Conservation (phyloP, 1,140 invertebrate species). For the Drosophila lacertosa region DNA sequence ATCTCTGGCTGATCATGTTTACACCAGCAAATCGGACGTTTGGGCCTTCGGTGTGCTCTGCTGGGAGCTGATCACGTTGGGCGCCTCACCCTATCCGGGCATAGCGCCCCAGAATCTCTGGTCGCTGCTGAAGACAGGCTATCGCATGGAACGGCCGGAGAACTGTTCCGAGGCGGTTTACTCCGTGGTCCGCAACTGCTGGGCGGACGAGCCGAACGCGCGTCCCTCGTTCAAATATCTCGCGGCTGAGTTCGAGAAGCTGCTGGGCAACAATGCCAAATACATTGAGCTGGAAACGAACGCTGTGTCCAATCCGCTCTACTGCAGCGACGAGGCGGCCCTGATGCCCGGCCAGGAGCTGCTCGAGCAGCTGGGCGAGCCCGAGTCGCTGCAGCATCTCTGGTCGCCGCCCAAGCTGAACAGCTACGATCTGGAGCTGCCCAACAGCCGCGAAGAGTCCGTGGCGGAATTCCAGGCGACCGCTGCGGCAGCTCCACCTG, state of each 20-base stretch:
- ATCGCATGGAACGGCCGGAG: conserved; percentile 92
- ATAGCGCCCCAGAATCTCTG: conserved; percentile 91
- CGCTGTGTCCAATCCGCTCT: conserved; percentile 81
- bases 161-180: conserved; percentile 93
- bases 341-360: conserved; percentile 36
- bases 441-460: conserved; percentile 65
- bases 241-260: conserved; percentile 87
- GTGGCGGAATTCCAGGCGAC: conserved; percentile 53
- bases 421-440: conserved; percentile 67
- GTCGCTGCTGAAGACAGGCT: conserved; percentile 90
- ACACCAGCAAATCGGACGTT: conserved; percentile 95
- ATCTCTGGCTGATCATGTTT: conserved; percentile 93
- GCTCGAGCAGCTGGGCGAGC: conserved; percentile 60
- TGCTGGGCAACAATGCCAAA: conserved; percentile 89
- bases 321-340: conserved; percentile 69
- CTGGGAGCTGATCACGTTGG: conserved; percentile 95
- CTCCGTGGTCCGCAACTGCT: conserved; percentile 92
- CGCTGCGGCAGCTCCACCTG: conserved; percentile 55
- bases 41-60: conserved; percentile 96
- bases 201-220: conserved; percentile 89
- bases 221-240: conserved; percentile 91
- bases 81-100: conserved; percentile 86
- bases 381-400: conserved; percentile 68
- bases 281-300: conserved; percentile 86
- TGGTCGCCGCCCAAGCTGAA: conserved; percentile 76